phyloP scores from a whole-genome alignment of 2,888 invertebrate species.

The Dryadula phaetusa region DNA sequence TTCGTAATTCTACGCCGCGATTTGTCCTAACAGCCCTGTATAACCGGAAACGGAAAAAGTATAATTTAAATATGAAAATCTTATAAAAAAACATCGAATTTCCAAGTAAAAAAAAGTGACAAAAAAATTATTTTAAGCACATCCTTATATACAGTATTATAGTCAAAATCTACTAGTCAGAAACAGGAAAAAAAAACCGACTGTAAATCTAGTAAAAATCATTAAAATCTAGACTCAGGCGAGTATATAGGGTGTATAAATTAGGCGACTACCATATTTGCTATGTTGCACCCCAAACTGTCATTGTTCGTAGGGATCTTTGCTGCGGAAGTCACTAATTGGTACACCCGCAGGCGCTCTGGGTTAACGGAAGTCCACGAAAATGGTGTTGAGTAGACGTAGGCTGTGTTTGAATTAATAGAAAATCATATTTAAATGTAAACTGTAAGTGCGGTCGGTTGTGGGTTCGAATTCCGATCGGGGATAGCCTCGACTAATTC shows the following conservation, averaged over 20 bases:
- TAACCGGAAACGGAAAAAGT: no score
- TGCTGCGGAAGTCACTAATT: slow-evolving; percentile 69
- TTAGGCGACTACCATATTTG: slow-evolving; percentile 17
- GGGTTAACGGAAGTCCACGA: slow-evolving; percentile 59
- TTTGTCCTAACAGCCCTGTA: no score
- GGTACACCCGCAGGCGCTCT: slow-evolving; percentile 68
- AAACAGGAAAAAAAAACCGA: not conserved
- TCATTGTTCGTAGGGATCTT: slow-evolving; percentile 53
- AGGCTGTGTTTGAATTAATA: not conserved
- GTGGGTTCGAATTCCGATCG: no score
- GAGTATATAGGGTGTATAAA: slow-evolving; percentile 19
- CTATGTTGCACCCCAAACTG: slow-evolving; percentile 36
- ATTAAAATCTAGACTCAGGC: not conserved
- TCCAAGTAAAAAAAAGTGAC: no score
- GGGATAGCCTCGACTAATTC: no score
- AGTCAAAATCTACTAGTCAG: no score
- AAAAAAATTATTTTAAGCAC: no score
- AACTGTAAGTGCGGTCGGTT: no score
- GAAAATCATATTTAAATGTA: slow-evolving; percentile 1
- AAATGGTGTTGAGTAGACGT: slow-evolving; percentile 1
- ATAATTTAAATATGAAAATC: no score
- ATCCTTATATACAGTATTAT: no score
- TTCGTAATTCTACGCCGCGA: no score
- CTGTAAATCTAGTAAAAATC: not conserved
- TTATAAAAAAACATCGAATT: no score